Evolutionary conservation across 2,797 vertebrate genomes (phyloP).

Genomic region (Rhodeus uyekii): DNA sequence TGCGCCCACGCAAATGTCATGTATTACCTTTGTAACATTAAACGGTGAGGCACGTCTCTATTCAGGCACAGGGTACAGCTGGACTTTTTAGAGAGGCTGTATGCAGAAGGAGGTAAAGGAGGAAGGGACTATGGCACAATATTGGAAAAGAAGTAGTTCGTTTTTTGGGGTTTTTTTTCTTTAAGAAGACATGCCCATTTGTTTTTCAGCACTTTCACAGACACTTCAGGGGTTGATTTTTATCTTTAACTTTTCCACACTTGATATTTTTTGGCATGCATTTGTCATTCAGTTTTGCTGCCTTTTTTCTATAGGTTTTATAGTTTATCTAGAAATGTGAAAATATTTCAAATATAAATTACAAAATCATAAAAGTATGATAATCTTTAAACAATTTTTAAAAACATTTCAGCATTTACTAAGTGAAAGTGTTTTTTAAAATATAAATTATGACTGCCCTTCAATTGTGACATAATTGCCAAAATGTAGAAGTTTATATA

Average conservation of each 20-base stretch:
- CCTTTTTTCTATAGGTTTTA: not conserved
- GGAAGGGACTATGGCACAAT: slow-evolving; percentile 4
- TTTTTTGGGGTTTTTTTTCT: not conserved
- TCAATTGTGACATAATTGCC: not conserved
- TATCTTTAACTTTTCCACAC: not conserved
- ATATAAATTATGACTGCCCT: not conserved
- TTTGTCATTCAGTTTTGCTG: not conserved
- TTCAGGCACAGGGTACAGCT: not conserved
- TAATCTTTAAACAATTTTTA: too few relatives aligned
- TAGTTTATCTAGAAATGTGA: not conserved
- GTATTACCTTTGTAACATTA: slow-evolving; percentile 14
- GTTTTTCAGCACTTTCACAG: not conserved
- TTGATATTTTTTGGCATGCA: not conserved
- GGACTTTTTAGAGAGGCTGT: not conserved
- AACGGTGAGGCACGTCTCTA: not conserved
- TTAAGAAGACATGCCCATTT: too few relatives aligned
- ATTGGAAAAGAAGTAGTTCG: not conserved
- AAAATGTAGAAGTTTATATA: too few relatives aligned
- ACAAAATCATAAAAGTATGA: not conserved
- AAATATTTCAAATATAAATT: not conserved
- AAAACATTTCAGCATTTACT: not conserved
- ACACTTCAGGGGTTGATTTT: too few relatives aligned
- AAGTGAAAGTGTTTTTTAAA: not conserved
- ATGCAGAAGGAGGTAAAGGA: not conserved
- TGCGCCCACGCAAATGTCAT: slow-evolving; percentile 3